Conservation (phyloP, 2,113 vertebrate genomes). For the Ictidomys tridecemlineatus region DNA sequence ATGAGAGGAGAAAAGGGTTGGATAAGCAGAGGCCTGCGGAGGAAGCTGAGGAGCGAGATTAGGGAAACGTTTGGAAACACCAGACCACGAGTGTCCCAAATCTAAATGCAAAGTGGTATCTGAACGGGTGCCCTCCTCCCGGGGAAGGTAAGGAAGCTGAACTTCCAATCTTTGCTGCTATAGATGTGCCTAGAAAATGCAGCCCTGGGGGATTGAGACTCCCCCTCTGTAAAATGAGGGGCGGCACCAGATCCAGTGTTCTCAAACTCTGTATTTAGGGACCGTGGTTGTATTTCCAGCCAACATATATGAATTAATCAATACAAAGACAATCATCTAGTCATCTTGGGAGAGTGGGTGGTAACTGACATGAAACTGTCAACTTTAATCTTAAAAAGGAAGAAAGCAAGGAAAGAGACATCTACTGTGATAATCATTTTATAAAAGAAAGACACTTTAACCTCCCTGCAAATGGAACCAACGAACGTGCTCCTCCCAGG, state of each 20-base stretch:
- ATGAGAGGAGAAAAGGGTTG: neutral
- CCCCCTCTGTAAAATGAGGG: too few relatives aligned
- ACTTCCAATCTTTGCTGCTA: too few relatives aligned
- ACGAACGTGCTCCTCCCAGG: neutral
- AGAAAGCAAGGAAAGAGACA: too few relatives aligned
- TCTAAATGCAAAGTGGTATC: neutral
- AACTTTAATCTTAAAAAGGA: neutral
- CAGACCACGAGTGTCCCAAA: neutral
- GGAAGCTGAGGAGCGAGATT: neutral
- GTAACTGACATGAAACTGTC: neutral
- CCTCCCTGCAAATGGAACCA: neutral
- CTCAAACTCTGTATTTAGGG: too few relatives aligned
- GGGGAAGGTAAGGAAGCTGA: too few relatives aligned
- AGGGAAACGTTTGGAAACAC: neutral
- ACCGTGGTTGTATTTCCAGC: too few relatives aligned
- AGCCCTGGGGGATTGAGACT: too few relatives aligned
- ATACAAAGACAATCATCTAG: neutral
- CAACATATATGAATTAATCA: neutral
- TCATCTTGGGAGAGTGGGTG: neutral
- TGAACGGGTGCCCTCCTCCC: neutral
- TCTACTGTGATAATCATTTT: neutral
- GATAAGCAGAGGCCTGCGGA: neutral
- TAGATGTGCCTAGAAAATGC: too few relatives aligned
- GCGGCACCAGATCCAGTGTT: too few relatives aligned
- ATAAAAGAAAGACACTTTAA: neutral